These are phyloP conservation scores for Tinea pellionella DNA, from an alignment of 2,888 invertebrate genomes.

Conservation along the genomic window DNA sequence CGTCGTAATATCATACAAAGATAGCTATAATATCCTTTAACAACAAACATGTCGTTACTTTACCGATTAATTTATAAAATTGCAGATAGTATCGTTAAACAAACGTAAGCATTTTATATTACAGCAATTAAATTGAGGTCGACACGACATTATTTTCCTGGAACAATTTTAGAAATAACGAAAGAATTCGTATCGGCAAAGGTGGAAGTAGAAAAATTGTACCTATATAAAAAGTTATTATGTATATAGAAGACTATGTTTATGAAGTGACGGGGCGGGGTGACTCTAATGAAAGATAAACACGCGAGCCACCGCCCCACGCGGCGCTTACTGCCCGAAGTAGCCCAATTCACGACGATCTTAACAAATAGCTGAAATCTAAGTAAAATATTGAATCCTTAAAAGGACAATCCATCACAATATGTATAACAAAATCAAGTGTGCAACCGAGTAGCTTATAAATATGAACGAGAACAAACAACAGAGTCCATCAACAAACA, in stretches of 20 bases:
- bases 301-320: slow-evolving; percentile 49
- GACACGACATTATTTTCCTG: too few species aligned
- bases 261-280: slow-evolving; percentile 37
- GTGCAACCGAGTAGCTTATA: not conserved
- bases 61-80: not conserved
- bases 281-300: slow-evolving; percentile 52
- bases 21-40: not conserved
- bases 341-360: not conserved
- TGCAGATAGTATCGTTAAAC: not conserved
- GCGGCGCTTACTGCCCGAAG: slow-evolving; percentile 16
- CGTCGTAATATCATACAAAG: too few species aligned
- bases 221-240: not conserved
- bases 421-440: not conserved
- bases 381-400: too few species aligned
- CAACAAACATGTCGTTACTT: not conserved
- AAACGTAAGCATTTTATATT: not conserved
- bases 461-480: slow-evolving; percentile 1
- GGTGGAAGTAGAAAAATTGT: too few species aligned
- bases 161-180: not conserved
- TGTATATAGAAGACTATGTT: slow-evolving; percentile 29
- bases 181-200: not conserved
- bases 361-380: not conserved
- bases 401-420: not conserved
- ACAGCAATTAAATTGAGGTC: not conserved
- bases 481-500: not conserved